These are phyloP conservation scores for Dermatemys mawii DNA, from an alignment of 2,113 vertebrate species.

Conservation along the genomic window DNA sequence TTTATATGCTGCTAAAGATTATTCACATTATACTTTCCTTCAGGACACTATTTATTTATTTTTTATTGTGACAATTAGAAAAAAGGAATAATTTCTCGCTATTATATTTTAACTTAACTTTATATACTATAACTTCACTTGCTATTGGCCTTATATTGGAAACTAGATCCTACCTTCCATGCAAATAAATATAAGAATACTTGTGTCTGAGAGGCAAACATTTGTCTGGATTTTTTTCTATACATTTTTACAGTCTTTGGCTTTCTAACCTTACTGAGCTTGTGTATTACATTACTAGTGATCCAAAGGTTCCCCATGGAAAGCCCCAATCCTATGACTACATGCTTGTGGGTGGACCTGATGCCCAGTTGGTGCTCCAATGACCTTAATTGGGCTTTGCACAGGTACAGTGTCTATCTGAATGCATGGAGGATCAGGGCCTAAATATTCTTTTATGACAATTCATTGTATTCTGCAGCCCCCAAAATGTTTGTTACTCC, in stretches of 20 bases:
- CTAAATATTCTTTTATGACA: background rate
- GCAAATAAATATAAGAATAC: background rate
- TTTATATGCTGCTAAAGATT: background rate
- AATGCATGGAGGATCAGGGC: fast-evolving
- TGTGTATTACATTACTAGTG: background rate
- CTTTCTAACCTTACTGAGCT: background rate
- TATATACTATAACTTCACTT: too few relatives aligned
- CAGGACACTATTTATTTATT: background rate
- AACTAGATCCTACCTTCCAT: background rate
- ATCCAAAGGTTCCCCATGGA: background rate
- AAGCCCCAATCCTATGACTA: fast-evolving
- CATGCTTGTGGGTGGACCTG: fast-evolving
- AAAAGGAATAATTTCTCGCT: background rate
- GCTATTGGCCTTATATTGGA: background rate
- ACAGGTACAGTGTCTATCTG: background rate
- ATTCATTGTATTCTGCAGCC: background rate
- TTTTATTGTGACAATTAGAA: background rate
- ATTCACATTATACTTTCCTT: background rate
- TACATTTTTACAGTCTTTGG: background rate
- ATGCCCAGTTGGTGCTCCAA: background rate
- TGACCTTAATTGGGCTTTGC: background rate
- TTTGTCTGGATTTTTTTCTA: background rate
- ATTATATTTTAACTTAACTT: background rate
- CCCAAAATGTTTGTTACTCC: background rate
- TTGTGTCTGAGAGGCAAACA: background rate